Percentiles rank a stretch among this genome's conserved stretches.
Conservation (phyloP, 1,140 invertebrate species). For the Archivesica marissinica region DNA sequence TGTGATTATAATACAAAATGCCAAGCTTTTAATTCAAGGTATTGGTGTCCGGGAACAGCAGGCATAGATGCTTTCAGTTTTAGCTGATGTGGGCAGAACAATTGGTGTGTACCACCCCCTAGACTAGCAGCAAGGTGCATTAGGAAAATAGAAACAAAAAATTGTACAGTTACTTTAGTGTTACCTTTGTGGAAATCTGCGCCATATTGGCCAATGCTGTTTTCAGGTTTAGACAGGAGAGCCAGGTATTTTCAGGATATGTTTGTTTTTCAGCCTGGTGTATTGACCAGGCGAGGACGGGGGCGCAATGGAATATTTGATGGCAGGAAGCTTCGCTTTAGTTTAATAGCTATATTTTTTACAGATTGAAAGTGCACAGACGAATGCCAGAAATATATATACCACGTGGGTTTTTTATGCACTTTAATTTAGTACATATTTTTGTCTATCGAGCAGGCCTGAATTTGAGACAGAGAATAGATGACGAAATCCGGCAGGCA, state of each 20-base stretch:
- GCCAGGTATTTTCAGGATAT: too few species aligned
- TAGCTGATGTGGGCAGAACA: neutral
- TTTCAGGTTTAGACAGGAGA: neutral
- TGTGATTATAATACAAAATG: conserved; percentile 39
- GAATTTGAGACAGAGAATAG: neutral
- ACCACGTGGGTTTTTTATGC: too few species aligned
- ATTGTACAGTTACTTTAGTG: neutral
- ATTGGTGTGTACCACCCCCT: conserved; percentile 45
- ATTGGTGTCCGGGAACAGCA: conserved; percentile 34
- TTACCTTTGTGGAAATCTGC: neutral
- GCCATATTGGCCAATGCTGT: conserved; percentile 2
- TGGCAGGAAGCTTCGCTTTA: conserved; percentile 13
- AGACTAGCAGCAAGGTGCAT: neutral
- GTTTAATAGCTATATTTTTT: conserved; percentile 12
- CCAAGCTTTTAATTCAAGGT: conserved; percentile 40
- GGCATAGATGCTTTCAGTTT: conserved; percentile 38
- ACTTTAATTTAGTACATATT: too few species aligned
- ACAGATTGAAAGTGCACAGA: neutral
- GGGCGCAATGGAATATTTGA: conserved; percentile 37
- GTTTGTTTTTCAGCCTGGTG: conserved; percentile 3
- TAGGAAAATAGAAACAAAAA: neutral
- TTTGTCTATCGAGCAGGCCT: too few species aligned
- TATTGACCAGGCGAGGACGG: neutral
- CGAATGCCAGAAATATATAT: neutral
- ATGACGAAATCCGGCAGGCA: neutral